A percentile compares a stretch with the other conserved stretches of the same genome.
Evolutionary conservation across 2,113 vertebrate genomes (phyloP).

Genomic region (Pyrgilauda ruficollis): DNA sequence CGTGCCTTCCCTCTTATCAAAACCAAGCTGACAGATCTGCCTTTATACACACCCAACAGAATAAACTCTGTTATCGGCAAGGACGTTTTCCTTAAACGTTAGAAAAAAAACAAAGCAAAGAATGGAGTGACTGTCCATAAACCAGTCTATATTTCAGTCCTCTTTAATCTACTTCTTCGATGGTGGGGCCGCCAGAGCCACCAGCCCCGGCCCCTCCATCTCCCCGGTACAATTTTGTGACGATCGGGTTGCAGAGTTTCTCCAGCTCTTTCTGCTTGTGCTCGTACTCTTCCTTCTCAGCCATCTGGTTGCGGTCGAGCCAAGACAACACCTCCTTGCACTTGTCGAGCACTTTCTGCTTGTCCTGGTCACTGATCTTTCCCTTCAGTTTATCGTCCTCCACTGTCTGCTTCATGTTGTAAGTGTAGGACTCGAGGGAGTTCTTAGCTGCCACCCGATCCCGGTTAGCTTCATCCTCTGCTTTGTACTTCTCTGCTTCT

Average conservation of each 20-base stretch:
- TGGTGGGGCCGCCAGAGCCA: constrained; percentile 76
- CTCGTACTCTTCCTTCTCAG: constrained; percentile 82
- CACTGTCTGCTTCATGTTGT: constrained; percentile 80
- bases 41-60: constrained; percentile 63
- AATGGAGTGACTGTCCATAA: constrained; percentile 65
- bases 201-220: constrained; percentile 57
- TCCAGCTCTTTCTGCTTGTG: constrained; percentile 85
- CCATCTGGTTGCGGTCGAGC: constrained; percentile 83
- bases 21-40: constrained; percentile 66
- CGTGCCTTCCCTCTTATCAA: constrained; percentile 69
- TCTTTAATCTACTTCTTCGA: constrained; percentile 82
- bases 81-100: constrained; percentile 65
- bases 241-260: constrained; percentile 81
- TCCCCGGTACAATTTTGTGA: constrained; percentile 82
- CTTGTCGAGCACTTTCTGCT: constrained; percentile 78
- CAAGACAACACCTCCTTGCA: constrained; percentile 79
- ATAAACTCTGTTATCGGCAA: constrained; percentile 65
- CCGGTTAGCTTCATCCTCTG: constrained; percentile 78
- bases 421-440: constrained; percentile 79
- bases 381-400: constrained; percentile 82
- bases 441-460: constrained; percentile 80
- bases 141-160: constrained; percentile 35
- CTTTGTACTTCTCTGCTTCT: constrained; percentile 83
- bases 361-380: constrained; percentile 82
- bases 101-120: constrained; percentile 32